Percentiles rank a stretch among this genome's conserved stretches.
phyloP scores from a whole-genome alignment of 1,140 invertebrate genomes.

The Cotesia typhae region DNA sequence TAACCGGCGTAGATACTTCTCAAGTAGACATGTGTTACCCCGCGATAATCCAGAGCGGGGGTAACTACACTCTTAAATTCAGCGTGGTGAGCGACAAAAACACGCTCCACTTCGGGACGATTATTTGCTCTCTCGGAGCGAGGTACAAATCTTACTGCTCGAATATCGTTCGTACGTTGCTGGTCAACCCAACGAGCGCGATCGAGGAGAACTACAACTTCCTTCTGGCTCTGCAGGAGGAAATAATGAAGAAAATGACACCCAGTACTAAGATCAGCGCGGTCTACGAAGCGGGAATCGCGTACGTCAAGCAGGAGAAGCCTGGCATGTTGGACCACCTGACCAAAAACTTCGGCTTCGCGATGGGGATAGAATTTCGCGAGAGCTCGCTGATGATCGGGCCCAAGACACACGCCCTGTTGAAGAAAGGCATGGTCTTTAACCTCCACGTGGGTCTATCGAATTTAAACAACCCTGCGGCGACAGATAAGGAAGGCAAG shows the following conservation, averaged over 20 bases:
- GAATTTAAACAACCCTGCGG: conserved; percentile 85
- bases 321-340: conserved; percentile 88
- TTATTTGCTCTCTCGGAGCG: conserved; percentile 93
- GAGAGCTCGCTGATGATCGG: conserved; percentile 93
- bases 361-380: conserved; percentile 97
- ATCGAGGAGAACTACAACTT: conserved; percentile 93
- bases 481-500: conserved; percentile 87
- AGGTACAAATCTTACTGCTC: conserved; percentile 98
- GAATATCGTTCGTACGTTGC: conserved; percentile 96
- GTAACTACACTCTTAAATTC: conserved; percentile 97
- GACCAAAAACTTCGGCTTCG: conserved; percentile 95
- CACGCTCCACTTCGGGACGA: conserved; percentile 93
- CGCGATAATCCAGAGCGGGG: conserved; percentile 98
- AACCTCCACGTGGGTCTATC: conserved; percentile 94
- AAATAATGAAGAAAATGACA: conserved; percentile 85
- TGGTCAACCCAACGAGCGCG: conserved; percentile 90
- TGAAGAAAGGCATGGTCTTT: conserved; percentile 96
- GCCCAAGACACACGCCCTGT: conserved; percentile 83
- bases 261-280: conserved; percentile 86
- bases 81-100: conserved; percentile 95
- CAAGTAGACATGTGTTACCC: conserved; percentile 98
- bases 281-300: conserved; percentile 87
- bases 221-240: conserved; percentile 89
- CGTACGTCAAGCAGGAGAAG: conserved; percentile 88
- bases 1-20: conserved; percentile 84